Evolutionary conservation across 2,888 invertebrate genomes (phyloP), one percentile per base, ranked within the genome.

Genomic region (Pseudococcus viburni): DNA sequence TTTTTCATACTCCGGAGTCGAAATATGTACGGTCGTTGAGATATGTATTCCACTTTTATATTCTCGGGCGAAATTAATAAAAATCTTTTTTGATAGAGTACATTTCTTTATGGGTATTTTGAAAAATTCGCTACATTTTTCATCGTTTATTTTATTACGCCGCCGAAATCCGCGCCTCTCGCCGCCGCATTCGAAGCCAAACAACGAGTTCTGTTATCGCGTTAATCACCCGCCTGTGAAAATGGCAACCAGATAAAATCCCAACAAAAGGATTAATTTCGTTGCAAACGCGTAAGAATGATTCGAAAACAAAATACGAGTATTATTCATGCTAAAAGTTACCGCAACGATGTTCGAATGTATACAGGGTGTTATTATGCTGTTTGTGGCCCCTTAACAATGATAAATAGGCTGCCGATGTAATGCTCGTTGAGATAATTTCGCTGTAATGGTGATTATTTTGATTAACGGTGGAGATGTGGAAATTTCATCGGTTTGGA

Each of bases 171-270:
- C 17, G 64, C 64, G 22, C 64, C 46, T 33, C 26, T 33, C 26
- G 17, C 59, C 0, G 64, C 8, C 22, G 26, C 26, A 64, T 64
- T 64, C 6, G 8, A 64, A 19, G 22, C 26, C 11, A 73, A 33
- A 73, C 33, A 26, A 73, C 68, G 12, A 26, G 26, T 73, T 73
- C 33, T 33, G 68, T 73, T 73, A 73, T 73, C 68, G 68, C 68
- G 68, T 73, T 73, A 73, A 73, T 73, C 68, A 73, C 68, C 68
- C 68, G 68, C 5, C 68, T 73, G 26, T 33, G 68, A 73, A 73
- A 73, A 73, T 73, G 22, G 33, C 26, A 26, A 73, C 33, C 33
- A 26, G 68, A 73, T 73, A 73, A 73, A 73, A 33, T 73, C 22
- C 68, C 68, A 33, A 73, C 22, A 33, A 73, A 73, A 73, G 68